Evolutionary conservation across 2,888 invertebrate species (phyloP).

Genomic region (Luperina nickerlii): DNA sequence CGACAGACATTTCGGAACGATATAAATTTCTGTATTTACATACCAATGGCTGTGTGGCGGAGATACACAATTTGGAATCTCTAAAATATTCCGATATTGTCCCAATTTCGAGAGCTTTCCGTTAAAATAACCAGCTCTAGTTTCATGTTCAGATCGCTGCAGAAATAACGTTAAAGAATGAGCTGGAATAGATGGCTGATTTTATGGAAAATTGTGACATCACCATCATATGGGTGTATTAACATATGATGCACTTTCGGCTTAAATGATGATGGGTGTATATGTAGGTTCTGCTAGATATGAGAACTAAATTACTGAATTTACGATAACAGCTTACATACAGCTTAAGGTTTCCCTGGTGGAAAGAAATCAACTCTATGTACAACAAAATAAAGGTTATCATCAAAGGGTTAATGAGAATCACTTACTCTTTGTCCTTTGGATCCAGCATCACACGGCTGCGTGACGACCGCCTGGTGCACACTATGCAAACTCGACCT

Average conservation of each 20-base stretch:
- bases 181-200: background rate
- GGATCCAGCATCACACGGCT: background rate
- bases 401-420: background rate
- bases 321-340: background rate
- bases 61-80: slow-evolving; percentile 62
- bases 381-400: background rate
- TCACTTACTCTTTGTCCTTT: background rate
- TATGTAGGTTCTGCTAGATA: background rate
- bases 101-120: slow-evolving; percentile 38
- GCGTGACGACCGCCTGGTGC: background rate
- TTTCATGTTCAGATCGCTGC: slow-evolving; percentile 4
- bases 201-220: background rate
- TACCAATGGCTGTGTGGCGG: slow-evolving; percentile 60
- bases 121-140: slow-evolving; percentile 27
- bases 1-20: slow-evolving; percentile 51
- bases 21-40: slow-evolving; percentile 67
- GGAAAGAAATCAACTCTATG: background rate
- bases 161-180: background rate
- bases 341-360: background rate
- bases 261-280: too few species aligned
- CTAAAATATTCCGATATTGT: slow-evolving; percentile 54
- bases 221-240: too few species aligned
- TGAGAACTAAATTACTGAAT: background rate
- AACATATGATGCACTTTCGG: too few species aligned
- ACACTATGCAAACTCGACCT: too few species aligned